Evolutionary conservation across 2,888 invertebrate species (phyloP).

Genomic region (Acrobasis consociella): DNA sequence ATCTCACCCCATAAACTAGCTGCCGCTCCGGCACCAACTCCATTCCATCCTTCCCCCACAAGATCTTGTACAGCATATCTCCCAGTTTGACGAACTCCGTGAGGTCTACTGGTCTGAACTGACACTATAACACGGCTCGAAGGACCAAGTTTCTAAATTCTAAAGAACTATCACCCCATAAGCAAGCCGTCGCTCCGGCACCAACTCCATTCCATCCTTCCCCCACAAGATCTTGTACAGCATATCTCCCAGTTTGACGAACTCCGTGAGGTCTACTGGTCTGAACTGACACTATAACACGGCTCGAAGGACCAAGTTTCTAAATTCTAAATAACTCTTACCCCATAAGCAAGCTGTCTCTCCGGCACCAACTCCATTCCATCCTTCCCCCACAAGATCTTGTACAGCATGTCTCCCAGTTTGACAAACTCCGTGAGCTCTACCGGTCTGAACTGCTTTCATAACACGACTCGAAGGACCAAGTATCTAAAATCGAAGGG

Average conservation of each 20-base stretch:
- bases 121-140: too few species aligned
- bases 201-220: conserved; percentile 47
- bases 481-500: not conserved
- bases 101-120: too few species aligned
- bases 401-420: conserved; percentile 32
- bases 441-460: conserved; percentile 57
- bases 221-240: conserved; percentile 68
- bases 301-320: conserved; percentile 85
- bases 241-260: conserved; percentile 87
- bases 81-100: too few species aligned
- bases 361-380: conserved; percentile 55
- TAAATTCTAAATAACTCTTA: conserved; percentile 39
- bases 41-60: conserved; percentile 51
- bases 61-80: conserved; percentile 56
- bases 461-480: conserved; percentile 34
- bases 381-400: conserved; percentile 61
- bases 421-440: too few species aligned
- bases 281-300: conserved; percentile 94
- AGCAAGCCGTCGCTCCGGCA: conserved; percentile 52
- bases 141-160: not conserved
- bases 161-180: conserved; percentile 55
- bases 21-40: conserved; percentile 57
- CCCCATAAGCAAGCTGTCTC: conserved; percentile 56
- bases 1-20: conserved; percentile 60
- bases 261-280: conserved; percentile 93